Evolutionary conservation across 2,113 vertebrate genomes (phyloP).

Genomic region (Petaurus breviceps): DNA sequence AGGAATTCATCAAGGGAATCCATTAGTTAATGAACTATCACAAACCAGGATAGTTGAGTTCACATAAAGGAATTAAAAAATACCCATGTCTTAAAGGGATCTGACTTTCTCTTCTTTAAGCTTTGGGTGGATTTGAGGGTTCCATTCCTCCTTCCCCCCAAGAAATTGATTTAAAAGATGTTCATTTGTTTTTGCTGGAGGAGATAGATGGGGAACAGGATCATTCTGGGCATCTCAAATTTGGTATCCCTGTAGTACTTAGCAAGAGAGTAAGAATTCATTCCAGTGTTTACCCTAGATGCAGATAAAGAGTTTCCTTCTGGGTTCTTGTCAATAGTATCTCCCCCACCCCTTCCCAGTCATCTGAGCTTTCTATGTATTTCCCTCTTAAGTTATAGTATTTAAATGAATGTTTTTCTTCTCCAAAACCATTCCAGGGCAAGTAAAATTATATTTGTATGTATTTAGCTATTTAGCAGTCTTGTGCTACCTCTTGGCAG

Average conservation of each 20-base stretch:
- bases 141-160: neutral
- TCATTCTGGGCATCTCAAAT: conserved; percentile 8
- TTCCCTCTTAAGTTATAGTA: neutral
- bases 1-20: conserved; percentile 49
- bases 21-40: conserved; percentile 35
- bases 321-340: neutral
- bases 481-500: neutral
- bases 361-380: neutral
- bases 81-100: conserved; percentile 4
- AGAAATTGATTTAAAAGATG: conserved; percentile 51
- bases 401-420: neutral
- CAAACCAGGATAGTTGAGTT: conserved; percentile 51
- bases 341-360: neutral
- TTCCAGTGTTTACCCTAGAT: conserved; percentile 65
- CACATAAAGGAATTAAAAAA: conserved; percentile 55
- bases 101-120: conserved; percentile 24
- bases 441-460: conserved; percentile 9
- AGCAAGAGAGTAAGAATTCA: conserved; percentile 10
- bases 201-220: conserved; percentile 9
- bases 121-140: conserved; percentile 5
- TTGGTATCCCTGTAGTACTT: conserved; percentile 25
- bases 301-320: conserved; percentile 42
- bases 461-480: conserved; percentile 34
- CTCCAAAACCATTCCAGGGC: conserved; percentile 37
- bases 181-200: conserved; percentile 25